Evolutionary conservation across 1,140 invertebrate species (phyloP).

Genomic region (Conus ventricosus): DNA sequence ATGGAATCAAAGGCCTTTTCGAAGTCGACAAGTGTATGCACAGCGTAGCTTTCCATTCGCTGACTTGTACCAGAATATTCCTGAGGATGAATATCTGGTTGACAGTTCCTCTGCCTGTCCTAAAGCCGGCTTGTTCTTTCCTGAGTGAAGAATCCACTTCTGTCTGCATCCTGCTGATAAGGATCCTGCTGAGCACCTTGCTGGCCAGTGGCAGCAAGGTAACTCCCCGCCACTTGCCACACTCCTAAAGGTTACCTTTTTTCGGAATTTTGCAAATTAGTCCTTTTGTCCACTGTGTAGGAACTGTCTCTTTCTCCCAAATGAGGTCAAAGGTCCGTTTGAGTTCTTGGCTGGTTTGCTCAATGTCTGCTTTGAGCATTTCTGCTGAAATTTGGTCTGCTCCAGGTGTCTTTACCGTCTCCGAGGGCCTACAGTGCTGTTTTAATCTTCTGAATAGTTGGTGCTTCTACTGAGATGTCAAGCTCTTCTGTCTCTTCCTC

Average conservation of each 20-base stretch:
- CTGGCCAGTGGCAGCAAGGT: constrained; percentile 5
- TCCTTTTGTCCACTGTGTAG: not conserved
- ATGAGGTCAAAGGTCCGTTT: not conserved
- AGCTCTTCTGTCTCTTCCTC: not conserved
- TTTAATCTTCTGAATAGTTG: not conserved
- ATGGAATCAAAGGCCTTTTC: constrained; percentile 32
- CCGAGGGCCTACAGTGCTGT: not conserved
- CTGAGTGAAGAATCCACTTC: constrained; percentile 32
- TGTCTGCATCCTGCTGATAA: not conserved
- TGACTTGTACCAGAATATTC: constrained; percentile 43
- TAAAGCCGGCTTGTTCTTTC: constrained; percentile 34
- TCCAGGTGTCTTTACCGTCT: not conserved
- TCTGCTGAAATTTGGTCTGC: too few relatives aligned
- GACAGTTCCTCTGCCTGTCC: constrained; percentile 36
- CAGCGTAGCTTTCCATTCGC: constrained; percentile 34
- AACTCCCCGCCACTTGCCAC: not conserved
- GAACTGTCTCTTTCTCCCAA: not conserved
- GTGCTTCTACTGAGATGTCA: not conserved
- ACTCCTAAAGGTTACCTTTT: not conserved
- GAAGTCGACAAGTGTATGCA: constrained; percentile 32
- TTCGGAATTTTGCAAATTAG: not conserved
- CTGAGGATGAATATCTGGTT: constrained; percentile 44
- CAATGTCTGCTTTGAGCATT: not conserved
- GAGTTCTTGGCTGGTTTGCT: not conserved
- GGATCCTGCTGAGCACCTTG: not conserved